Evolutionary conservation across 2,888 invertebrate genomes (phyloP).

Genomic region (Furcula furcula): DNA sequence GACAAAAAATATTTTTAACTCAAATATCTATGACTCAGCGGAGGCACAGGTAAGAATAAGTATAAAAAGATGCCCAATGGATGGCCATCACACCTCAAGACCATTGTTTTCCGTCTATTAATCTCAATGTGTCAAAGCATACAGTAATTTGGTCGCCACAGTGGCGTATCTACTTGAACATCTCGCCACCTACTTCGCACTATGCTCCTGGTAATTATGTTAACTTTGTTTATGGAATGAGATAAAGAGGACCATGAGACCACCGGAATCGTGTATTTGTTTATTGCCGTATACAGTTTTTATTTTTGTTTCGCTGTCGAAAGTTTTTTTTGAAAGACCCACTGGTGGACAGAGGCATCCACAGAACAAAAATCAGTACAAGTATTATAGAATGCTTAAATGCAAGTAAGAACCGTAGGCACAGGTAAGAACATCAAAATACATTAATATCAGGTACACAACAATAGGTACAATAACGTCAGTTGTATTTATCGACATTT

Average conservation of each 20-base stretch:
- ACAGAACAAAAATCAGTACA: no score
- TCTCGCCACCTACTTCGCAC: conserved; percentile 45
- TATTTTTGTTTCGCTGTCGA: no score
- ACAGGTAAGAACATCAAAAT: no score
- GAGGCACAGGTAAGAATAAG: neutral
- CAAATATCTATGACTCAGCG: neutral
- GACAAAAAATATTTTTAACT: no score
- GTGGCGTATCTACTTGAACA: conserved; percentile 46
- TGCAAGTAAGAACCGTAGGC: no score
- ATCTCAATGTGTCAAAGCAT: conserved; percentile 63
- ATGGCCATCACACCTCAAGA: conserved; percentile 1
- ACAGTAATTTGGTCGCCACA: conserved; percentile 34
- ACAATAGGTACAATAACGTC: no score
- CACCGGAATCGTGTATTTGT: conserved; percentile 23
- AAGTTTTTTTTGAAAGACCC: no score
- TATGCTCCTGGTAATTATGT: conserved; percentile 38
- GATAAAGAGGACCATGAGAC: conserved; percentile 37
- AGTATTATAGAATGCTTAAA: no score
- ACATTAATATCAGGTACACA: no score
- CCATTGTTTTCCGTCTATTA: conserved; percentile 37
- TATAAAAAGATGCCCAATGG: no score
- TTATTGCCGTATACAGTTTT: neutral
- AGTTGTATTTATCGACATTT: no score
- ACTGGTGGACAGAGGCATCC: no score
- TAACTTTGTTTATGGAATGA: conserved; percentile 35